A percentile compares a stretch with the other conserved stretches of the same genome.
Evolutionary conservation across 2,113 vertebrate species (phyloP).

Genomic region (Cheirogaleus medius): DNA sequence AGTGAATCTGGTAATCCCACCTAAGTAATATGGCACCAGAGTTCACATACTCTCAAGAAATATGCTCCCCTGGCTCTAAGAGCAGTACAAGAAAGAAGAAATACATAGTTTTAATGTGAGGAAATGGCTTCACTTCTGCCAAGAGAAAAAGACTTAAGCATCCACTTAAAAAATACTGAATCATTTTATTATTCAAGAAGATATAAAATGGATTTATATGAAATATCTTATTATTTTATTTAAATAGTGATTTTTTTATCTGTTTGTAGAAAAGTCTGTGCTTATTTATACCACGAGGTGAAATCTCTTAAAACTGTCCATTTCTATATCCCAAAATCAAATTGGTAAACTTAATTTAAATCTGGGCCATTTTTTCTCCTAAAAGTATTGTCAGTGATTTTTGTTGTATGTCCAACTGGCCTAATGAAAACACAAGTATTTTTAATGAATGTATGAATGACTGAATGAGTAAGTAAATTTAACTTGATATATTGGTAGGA

Average conservation of each 20-base stretch:
- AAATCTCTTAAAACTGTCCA: background rate
- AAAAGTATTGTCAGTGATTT: background rate
- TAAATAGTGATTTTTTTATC: background rate
- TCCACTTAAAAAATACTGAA: background rate
- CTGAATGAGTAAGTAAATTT: background rate
- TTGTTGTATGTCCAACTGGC: background rate
- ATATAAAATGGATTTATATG: background rate
- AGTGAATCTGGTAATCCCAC: background rate
- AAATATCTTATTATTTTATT: background rate
- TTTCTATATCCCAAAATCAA: slow-evolving; percentile 5
- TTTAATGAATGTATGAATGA: background rate
- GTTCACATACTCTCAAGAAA: background rate
- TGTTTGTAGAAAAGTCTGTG: background rate
- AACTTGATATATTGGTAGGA: background rate
- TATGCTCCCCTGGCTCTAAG: background rate
- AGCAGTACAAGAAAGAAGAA: background rate
- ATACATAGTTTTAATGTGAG: background rate
- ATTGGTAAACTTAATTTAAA: background rate
- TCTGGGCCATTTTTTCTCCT: background rate
- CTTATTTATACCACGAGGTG: background rate
- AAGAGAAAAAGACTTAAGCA: background rate
- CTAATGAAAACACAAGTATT: background rate
- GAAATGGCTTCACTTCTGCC: background rate
- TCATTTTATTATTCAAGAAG: background rate
- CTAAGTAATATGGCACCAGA: background rate